Evolutionary conservation across 2,113 vertebrate species (phyloP).

Genomic region (Solea solea): DNA sequence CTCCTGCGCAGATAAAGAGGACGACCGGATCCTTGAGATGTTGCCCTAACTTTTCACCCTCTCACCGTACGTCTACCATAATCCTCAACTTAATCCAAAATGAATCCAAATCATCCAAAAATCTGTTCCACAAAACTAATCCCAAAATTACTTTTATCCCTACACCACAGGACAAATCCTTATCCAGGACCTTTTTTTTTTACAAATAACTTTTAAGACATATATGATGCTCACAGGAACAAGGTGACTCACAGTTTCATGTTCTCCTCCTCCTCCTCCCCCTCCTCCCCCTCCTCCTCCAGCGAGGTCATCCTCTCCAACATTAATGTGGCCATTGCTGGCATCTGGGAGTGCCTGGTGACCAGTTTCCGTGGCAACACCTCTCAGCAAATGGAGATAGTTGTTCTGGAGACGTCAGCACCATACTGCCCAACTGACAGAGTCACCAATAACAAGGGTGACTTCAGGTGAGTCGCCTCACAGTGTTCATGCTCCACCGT

Average conservation of each 20-base stretch:
- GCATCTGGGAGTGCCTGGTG: conserved; percentile 90
- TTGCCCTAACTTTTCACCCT: conserved; percentile 14
- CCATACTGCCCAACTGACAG: conserved; percentile 88
- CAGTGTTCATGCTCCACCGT: background rate
- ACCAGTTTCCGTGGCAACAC: conserved; percentile 89
- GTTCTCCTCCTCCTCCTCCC: background rate
- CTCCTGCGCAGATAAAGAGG: background rate
- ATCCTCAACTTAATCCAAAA: conserved; percentile 25
- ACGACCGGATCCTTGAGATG: conserved; percentile 1
- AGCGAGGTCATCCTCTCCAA: conserved; percentile 91
- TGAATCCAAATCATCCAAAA: conserved; percentile 21
- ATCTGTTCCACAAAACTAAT: conserved; percentile 17
- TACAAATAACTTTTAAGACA: background rate
- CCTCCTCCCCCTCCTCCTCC: conserved; percentile 25
- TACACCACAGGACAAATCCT: conserved; percentile 2
- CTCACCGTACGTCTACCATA: conserved; percentile 20
- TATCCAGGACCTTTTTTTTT: background rate
- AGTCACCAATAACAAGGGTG: conserved; percentile 90
- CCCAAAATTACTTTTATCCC: conserved; percentile 25
- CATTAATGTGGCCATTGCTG: conserved; percentile 84
- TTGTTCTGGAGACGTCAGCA: conserved; percentile 88
- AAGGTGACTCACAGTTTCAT: background rate
- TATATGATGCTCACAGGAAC: conserved; percentile 5
- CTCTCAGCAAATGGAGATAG: conserved; percentile 87
- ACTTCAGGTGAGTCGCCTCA: conserved; percentile 86